phyloP scores from a whole-genome alignment of 2,113 vertebrate species.

The Peromyscus californicus region DNA sequence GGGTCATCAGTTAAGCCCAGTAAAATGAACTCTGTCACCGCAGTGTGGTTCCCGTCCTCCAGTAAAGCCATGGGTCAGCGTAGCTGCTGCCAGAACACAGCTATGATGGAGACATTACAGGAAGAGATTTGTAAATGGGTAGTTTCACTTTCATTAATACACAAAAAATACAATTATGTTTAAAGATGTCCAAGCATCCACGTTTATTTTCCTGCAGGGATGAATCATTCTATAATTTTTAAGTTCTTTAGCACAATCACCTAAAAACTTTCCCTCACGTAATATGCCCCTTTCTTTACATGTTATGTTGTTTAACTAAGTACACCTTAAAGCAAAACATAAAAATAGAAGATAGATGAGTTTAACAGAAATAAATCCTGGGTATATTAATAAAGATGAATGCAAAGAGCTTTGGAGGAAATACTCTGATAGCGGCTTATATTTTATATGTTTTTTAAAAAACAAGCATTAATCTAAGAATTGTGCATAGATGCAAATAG shows the following conservation, averaged over 20 bases:
- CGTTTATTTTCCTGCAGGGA: neutral
- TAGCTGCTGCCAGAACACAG: accelerated
- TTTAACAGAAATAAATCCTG: neutral
- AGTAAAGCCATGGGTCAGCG: neutral
- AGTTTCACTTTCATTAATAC: neutral
- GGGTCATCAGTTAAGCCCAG: neutral
- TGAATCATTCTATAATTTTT: neutral
- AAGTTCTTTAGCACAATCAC: neutral
- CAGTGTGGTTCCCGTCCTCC: neutral
- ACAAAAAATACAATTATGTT: neutral
- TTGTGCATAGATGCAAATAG: neutral
- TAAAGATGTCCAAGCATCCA: neutral
- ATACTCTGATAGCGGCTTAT: neutral
- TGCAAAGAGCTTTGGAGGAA: neutral
- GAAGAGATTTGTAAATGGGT: neutral
- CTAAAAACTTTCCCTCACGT: neutral
- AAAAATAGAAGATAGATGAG: neutral
- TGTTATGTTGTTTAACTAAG: neutral
- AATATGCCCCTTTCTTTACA: neutral
- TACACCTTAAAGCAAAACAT: neutral
- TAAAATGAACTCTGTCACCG: neutral
- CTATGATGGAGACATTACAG: neutral
- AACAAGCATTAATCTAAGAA: neutral
- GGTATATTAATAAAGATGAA: neutral
- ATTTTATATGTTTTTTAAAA: neutral